These are phyloP conservation scores for Lepus oiostolus DNA, from an alignment of 2,797 vertebrate genomes.

Conservation along the genomic window DNA sequence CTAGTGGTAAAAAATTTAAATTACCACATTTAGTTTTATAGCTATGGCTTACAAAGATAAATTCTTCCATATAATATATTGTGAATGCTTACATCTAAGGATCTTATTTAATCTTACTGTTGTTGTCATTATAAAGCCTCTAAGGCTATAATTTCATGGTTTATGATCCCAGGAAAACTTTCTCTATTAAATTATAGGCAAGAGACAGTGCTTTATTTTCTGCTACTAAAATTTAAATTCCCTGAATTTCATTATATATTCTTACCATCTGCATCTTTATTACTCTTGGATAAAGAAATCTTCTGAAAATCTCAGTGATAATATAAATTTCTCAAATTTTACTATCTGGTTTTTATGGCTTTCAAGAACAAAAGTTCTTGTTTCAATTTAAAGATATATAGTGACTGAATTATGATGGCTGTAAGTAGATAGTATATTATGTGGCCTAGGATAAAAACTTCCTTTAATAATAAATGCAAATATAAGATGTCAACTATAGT, in stretches of 20 bases:
- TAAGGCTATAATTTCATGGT: constrained; percentile 54
- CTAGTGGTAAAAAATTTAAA: constrained; percentile 25
- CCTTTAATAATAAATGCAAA: background rate
- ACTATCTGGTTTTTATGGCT: constrained; percentile 10
- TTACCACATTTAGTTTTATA: constrained; percentile 20
- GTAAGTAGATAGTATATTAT: background rate
- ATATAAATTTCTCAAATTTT: constrained; percentile 60
- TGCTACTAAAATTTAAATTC: constrained; percentile 69
- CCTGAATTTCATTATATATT: constrained; percentile 67
- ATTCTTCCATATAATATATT: background rate
- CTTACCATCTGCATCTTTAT: constrained; percentile 71
- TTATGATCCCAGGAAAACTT: constrained; percentile 55
- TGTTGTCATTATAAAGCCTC: constrained; percentile 44
- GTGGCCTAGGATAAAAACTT: background rate
- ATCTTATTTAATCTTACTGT: constrained; percentile 60
- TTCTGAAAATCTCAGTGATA: constrained; percentile 55
- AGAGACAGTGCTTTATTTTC: constrained; percentile 50
- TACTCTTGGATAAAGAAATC: constrained; percentile 62
- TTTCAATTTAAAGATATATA: constrained; percentile 60
- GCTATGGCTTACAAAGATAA: constrained; percentile 50
- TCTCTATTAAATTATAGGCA: constrained; percentile 58
- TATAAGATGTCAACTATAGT: background rate
- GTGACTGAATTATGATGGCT: background rate
- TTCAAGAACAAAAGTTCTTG: constrained; percentile 47
- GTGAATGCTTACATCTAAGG: constrained; percentile 49